phyloP scores from a whole-genome alignment of 2,113 vertebrate species.

The Alexandromys fortis region DNA sequence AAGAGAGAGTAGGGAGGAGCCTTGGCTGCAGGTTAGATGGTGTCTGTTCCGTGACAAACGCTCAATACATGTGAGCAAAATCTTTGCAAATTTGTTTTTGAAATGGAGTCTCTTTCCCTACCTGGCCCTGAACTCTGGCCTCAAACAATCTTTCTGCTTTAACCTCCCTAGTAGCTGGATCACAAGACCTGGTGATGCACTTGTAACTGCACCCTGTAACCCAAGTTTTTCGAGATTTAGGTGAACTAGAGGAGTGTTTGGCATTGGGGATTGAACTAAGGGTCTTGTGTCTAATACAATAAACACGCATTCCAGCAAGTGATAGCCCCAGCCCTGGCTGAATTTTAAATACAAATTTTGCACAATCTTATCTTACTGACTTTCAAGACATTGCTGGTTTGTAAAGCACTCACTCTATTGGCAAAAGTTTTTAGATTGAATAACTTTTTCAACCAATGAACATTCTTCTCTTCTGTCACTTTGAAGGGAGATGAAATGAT shows the following conservation, averaged over 20 bases:
- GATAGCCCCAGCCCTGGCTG: too few relatives aligned
- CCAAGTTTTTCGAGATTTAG: background rate
- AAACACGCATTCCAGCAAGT: background rate
- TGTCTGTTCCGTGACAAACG: too few relatives aligned
- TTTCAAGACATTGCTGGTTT: background rate
- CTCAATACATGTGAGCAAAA: background rate
- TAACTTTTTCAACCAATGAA: background rate
- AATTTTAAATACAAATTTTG: background rate
- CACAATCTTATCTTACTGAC: background rate
- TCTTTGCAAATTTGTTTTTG: background rate
- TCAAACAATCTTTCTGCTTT: background rate
- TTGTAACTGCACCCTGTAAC: background rate
- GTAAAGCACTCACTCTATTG: background rate
- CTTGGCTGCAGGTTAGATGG: too few relatives aligned
- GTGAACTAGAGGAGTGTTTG: background rate
- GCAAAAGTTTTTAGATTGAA: background rate
- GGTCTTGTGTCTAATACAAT: too few relatives aligned
- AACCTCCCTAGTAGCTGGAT: background rate
- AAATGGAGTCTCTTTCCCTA: background rate
- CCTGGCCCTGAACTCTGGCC: background rate
- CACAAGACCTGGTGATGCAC: background rate
- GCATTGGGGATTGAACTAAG: background rate
- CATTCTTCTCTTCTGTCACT: background rate
- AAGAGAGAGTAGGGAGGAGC: too few relatives aligned
- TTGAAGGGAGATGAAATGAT: background rate